Conservation (phyloP, 1,140 invertebrate genomes). For the Ridgeia piscesae region DNA sequence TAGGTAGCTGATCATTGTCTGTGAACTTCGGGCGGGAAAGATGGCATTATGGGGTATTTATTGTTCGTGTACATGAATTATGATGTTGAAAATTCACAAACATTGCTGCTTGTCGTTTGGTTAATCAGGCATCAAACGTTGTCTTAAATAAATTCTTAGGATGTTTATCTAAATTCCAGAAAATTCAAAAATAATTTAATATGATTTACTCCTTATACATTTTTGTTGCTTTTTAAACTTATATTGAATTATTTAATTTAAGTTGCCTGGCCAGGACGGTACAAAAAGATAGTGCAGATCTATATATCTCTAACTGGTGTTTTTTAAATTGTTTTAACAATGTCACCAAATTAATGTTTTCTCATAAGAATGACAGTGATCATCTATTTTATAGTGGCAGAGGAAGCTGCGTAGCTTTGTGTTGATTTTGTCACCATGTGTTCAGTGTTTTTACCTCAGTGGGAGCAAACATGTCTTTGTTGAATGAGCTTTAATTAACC, state of each 20-base stretch:
- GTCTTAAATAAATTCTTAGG: not conserved
- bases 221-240: not conserved
- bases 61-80: not conserved
- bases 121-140: not conserved
- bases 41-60: not conserved
- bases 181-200: not conserved
- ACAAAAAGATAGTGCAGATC: not conserved
- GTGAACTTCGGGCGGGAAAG: not conserved
- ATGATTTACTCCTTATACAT: not conserved
- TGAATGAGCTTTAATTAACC: not conserved
- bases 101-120: not conserved
- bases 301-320: not conserved
- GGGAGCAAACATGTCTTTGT: not conserved
- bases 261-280: not conserved
- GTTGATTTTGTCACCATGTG: not conserved
- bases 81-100: not conserved
- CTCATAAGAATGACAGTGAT: not conserved
- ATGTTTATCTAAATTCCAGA: not conserved
- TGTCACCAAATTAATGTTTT: not conserved
- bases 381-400: not conserved
- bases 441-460: not conserved
- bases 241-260: not conserved
- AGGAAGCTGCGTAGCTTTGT: not conserved
- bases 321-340: not conserved
- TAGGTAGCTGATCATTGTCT: not conserved